A percentile compares a stretch with the other conserved stretches of the same genome.
Conservation (phyloP, 2,797 vertebrate species). For the Pseudopleuronectes americanus region DNA sequence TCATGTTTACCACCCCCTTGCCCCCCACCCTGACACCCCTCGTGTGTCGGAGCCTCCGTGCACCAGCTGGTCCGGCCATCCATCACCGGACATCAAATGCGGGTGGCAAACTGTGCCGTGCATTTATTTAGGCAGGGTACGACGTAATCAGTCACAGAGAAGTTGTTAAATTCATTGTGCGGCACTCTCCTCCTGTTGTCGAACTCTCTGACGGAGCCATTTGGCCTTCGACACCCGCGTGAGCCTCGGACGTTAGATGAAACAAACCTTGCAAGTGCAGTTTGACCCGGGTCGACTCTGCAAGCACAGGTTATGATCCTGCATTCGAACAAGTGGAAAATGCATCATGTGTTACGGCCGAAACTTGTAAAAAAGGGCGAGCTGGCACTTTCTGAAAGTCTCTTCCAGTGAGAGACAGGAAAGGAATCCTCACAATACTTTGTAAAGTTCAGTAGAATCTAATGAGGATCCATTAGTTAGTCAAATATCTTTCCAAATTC, state of each 20-base stretch:
- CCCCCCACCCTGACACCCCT: slow-evolving; percentile 56
- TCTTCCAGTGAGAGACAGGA: too few species aligned
- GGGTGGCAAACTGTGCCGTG: not conserved
- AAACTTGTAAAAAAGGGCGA: not conserved
- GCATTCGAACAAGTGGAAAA: not conserved
- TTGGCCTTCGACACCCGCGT: slow-evolving; percentile 8
- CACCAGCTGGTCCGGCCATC: slow-evolving; percentile 77
- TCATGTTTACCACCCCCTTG: slow-evolving; percentile 75
- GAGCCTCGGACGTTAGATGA: not conserved
- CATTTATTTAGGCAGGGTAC: not conserved
- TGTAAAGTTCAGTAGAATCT: not conserved
- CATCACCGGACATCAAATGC: slow-evolving; percentile 63
- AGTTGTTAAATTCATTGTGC: slow-evolving; percentile 12
- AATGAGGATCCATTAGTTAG: not conserved
- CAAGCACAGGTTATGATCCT: not conserved
- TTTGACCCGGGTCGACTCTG: slow-evolving; percentile 3
- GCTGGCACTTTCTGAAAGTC: not conserved
- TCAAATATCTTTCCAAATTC: not conserved
- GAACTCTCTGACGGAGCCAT: not conserved
- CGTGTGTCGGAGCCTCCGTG: slow-evolving; percentile 54
- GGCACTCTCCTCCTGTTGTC: not conserved
- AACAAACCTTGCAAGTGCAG: not conserved
- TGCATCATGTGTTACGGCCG: not conserved
- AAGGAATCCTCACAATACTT: not conserved
- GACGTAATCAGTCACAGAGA: not conserved